Conservation (phyloP, 2,888 invertebrate species). For the Oligia strigilis region DNA sequence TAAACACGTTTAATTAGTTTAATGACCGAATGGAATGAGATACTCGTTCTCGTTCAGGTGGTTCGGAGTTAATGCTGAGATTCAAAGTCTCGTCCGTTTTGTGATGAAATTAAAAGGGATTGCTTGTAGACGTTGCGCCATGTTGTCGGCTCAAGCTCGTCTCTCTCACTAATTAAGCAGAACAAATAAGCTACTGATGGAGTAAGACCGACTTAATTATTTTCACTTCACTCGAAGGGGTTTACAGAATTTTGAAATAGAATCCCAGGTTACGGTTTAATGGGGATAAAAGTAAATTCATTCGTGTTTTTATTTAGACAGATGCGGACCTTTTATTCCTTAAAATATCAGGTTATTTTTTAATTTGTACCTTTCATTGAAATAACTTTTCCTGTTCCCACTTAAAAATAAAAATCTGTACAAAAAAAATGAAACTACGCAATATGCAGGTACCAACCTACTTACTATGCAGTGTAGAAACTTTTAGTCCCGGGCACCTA, state of each 20-base stretch:
- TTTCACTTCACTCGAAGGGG: constrained; percentile 56
- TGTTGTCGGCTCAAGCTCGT: constrained; percentile 52
- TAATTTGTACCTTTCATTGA: neutral
- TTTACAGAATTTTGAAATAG: constrained; percentile 53
- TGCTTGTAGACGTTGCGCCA: constrained; percentile 20
- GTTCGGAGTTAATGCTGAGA: neutral
- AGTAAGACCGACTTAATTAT: constrained; percentile 69
- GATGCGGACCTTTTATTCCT: neutral
- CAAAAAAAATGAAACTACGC: neutral
- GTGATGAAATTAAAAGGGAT: constrained; percentile 31
- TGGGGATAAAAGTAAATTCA: constrained; percentile 13
- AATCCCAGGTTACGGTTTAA: constrained; percentile 17
- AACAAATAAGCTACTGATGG: constrained; percentile 68
- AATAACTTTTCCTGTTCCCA: neutral
- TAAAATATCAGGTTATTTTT: neutral
- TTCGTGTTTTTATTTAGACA: constrained; percentile 10
- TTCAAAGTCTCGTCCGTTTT: constrained; percentile 30
- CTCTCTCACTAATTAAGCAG: constrained; percentile 74
- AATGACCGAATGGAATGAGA: constrained; percentile 54
- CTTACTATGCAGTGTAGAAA: neutral
- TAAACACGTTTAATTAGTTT: constrained; percentile 67
- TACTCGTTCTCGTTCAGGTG: constrained; percentile 28
- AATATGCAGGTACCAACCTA: neutral
- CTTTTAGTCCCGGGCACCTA: neutral
- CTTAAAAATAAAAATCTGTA: neutral